These are phyloP conservation scores for Macaria notata DNA, from an alignment of 2,888 invertebrate genomes.

Conservation along the genomic window DNA sequence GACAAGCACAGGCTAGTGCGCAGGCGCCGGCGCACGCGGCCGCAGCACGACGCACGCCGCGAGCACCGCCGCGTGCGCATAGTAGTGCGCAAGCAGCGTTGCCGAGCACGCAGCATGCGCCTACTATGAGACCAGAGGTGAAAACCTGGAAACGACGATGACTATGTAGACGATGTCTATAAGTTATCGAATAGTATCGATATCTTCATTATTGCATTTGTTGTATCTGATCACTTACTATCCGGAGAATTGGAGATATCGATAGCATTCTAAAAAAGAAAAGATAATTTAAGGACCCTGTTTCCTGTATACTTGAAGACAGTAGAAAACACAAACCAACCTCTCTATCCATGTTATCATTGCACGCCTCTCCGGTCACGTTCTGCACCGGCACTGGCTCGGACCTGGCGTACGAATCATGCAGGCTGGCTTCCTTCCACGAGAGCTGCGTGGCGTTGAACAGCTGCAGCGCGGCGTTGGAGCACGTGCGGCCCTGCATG, in stretches of 20 bases:
- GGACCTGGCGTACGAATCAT: constrained; percentile 57
- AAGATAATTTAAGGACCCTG: too few relatives aligned
- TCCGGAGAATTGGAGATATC: too few relatives aligned
- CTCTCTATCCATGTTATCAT: constrained; percentile 59
- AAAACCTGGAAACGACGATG: constrained; percentile 56
- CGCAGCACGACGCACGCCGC: constrained; percentile 63
- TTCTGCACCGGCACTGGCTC: constrained; percentile 45
- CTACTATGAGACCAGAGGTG: constrained; percentile 70
- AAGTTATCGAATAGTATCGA: too few relatives aligned
- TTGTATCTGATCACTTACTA: too few relatives aligned
- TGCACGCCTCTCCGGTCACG: constrained; percentile 48
- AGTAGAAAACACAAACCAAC: constrained; percentile 41
- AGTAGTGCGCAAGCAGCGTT: constrained; percentile 66
- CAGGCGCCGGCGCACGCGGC: constrained; percentile 65
- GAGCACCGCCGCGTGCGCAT: constrained; percentile 60
- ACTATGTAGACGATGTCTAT: too few relatives aligned
- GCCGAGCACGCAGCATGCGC: constrained; percentile 68
- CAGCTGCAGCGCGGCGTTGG: constrained; percentile 46
- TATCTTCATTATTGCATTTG: too few relatives aligned
- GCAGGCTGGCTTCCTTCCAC: constrained; percentile 73
- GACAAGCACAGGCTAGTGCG: constrained; percentile 59
- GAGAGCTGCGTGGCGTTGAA: constrained; percentile 51
- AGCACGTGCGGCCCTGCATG: constrained; percentile 63
- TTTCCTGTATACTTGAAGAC: too few relatives aligned
- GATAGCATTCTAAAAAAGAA: too few relatives aligned